Percentiles rank a stretch among this genome's conserved stretches.
These are phyloP conservation scores for Anseranas semipalmata DNA, from an alignment of 2,113 vertebrate genomes.

Conservation along the genomic window DNA sequence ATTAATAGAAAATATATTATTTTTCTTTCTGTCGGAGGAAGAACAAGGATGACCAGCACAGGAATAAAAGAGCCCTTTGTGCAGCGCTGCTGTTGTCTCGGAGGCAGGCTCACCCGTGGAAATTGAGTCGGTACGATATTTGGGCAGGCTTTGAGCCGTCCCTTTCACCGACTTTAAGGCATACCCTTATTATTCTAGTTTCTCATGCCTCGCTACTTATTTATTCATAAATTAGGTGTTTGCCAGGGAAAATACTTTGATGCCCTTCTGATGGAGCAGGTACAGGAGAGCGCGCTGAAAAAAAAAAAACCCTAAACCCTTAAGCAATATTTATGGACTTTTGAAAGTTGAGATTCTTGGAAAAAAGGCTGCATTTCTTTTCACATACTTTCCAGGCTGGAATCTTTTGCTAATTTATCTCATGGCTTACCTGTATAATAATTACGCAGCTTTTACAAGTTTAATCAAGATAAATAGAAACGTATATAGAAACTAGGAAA, in stretches of 20 bases:
- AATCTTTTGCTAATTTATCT: conserved; percentile 31
- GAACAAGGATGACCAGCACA: neutral
- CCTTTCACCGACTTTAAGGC: neutral
- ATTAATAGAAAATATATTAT: neutral
- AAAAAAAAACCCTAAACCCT: neutral
- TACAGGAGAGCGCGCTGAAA: conserved; percentile 12
- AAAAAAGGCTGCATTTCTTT: conserved; percentile 35
- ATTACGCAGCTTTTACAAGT: neutral
- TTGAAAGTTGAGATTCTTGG: conserved; percentile 44
- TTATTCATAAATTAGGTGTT: conserved; percentile 54
- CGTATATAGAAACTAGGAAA: neutral
- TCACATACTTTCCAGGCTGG: conserved; percentile 27
- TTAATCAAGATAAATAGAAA: neutral
- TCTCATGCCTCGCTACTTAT: neutral
- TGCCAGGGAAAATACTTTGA: conserved; percentile 61
- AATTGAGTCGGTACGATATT: neutral
- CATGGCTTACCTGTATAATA: neutral
- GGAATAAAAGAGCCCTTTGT: conserved; percentile 10
- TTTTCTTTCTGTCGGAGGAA: neutral
- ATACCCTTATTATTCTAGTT: conserved; percentile 30
- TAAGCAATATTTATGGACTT: conserved; percentile 42
- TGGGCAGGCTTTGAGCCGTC: neutral
- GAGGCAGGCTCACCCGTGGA: neutral
- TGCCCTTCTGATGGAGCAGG: conserved; percentile 33
- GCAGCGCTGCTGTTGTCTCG: neutral